Evolutionary conservation across 2,888 invertebrate species (phyloP).

Genomic region (Villa cingulata): DNA sequence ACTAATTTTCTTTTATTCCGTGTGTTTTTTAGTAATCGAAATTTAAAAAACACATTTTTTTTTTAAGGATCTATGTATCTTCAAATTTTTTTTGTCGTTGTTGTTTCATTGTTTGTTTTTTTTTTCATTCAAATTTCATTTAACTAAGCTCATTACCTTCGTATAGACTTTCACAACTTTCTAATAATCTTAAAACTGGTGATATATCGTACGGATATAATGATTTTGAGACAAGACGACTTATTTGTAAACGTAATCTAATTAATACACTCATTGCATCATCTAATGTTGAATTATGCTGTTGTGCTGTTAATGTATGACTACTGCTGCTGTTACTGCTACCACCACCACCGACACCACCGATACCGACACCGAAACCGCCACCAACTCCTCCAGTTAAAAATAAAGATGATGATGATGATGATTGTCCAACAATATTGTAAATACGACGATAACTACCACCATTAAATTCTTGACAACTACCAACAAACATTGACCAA

Average conservation of each 20-base stretch:
- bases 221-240: conserved; percentile 65
- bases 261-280: conserved; percentile 75
- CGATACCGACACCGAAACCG: background rate
- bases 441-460: background rate
- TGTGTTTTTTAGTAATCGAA: too few species aligned
- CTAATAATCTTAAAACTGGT: conserved; percentile 68
- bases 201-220: conserved; percentile 83
- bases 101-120: too few species aligned
- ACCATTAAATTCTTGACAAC: conserved; percentile 47
- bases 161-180: conserved; percentile 72
- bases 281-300: conserved; percentile 45
- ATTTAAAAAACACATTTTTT: too few species aligned
- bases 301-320: conserved; percentile 33
- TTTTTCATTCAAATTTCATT: conserved; percentile 16
- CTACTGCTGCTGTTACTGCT: conserved; percentile 12
- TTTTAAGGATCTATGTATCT: too few species aligned
- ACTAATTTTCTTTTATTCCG: too few species aligned
- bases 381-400: too few species aligned
- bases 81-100: too few species aligned
- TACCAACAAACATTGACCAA: conserved; percentile 68
- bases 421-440: background rate
- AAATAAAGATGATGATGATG: background rate
- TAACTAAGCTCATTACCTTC: conserved; percentile 70
- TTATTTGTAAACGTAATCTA: conserved; percentile 64
- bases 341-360: too few species aligned